Evolutionary conservation across 2,797 vertebrate genomes (phyloP), one percentile per base, ranked within the genome.

Genomic region (Sebastes minor): DNA sequence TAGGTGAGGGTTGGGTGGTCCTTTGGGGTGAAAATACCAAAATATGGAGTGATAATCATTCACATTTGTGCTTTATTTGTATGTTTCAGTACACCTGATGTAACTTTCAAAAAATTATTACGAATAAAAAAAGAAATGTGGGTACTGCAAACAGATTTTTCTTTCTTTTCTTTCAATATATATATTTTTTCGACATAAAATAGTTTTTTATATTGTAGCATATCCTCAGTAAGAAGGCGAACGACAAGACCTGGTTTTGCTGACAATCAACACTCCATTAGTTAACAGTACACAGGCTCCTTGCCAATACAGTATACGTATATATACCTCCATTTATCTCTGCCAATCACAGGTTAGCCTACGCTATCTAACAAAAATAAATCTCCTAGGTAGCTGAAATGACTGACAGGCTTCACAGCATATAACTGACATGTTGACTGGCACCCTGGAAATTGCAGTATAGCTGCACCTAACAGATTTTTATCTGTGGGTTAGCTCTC

Each of bases 381-480:
- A 33, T 22, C 49, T 32, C 20, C 33, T 4, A 28, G 35, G 38
- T 27, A 38, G 30, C 69, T 57, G 49, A 68, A n/a, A 61, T 46
- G 28, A 74, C 42, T 56, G 33, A 13, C 68, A 72, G 49, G 33
- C 49, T 52, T 52, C 49, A 52, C 20, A 52, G 49, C 49, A n/a
- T 52, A n/a, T 46, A 20, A 52, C 32, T 53, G 52, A 69, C 16
- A 60, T 42, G 28, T 70, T 74, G 56, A 69, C 32, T 32, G 33
- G 18, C 33, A 64, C 4, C n/a, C 52, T 46, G 76, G 60, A 78
- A 60, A 52, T 18, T 66, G 20, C 80, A 82, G 20, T 77, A 38
- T 38, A 82, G 27, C 23, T 12, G 22, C 63, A 60, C 3, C 13
- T 20, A 56, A 28, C 60, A 61, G 22, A 20, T 33, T 72, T 49